Conservation (phyloP, 2,888 invertebrate genomes). For the Drosophila greeni region DNA sequence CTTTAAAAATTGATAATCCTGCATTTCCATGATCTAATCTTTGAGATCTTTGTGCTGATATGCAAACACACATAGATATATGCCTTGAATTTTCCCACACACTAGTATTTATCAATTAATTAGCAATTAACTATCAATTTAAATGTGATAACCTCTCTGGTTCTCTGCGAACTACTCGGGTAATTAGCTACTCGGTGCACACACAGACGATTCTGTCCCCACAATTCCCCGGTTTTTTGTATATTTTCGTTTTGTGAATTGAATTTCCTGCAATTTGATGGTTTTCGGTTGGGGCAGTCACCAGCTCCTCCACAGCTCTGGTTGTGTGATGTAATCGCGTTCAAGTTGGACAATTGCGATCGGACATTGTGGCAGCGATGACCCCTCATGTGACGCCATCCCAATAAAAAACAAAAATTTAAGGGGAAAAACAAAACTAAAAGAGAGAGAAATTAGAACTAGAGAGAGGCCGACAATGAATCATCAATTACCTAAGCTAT, state of each 20-base stretch:
- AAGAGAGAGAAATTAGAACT: background rate
- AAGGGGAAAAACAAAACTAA: background rate
- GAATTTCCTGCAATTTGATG: constrained; percentile 67
- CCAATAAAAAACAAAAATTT: background rate
- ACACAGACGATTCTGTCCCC: background rate
- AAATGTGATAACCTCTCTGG: constrained; percentile 7
- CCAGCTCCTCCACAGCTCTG: background rate
- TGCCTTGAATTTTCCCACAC: background rate
- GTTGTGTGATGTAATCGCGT: constrained; percentile 64
- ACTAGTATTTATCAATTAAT: constrained; percentile 8
- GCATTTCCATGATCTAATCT: background rate
- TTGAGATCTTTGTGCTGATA: background rate
- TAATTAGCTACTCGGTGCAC: constrained; percentile 16
- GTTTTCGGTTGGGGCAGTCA: constrained; percentile 26
- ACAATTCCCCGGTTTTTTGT: background rate
- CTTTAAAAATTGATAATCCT: background rate
- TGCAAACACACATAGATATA: background rate
- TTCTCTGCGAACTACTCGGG: constrained; percentile 8
- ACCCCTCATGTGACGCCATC: constrained; percentile 63
- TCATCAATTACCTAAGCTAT: constrained; percentile 27
- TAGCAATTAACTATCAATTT: constrained; percentile 22
- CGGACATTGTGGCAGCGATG: constrained; percentile 50
- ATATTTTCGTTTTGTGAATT: constrained; percentile 53
- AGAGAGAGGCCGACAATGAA: constrained; percentile 11
- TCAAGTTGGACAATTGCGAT: constrained; percentile 46